Base-by-base conservation (phyloP, 1,140 invertebrate genomes). In the Philotrypesis tridentata region DNA sequence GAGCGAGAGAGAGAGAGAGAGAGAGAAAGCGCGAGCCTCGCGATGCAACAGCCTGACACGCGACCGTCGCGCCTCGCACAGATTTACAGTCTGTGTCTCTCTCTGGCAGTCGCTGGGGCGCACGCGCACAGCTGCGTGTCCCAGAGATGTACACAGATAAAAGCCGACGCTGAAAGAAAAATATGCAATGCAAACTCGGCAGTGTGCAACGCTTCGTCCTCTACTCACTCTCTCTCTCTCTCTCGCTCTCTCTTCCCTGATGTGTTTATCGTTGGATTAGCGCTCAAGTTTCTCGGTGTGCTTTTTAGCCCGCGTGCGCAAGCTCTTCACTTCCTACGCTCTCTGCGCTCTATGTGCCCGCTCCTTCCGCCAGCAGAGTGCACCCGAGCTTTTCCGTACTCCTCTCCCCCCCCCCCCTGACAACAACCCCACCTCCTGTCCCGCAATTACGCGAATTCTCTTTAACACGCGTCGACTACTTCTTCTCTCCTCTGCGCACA, bases 191-290 rank as follows among this genome's bases (percentile, higher is more conserved):
- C 67, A 83, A 85, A 83, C 63, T 55, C 12, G n/a, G 61, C 27
- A n/a, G 60, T 37, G 27, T 31, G 33, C 68, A 8, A 14, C 12
- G 21, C 48, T n/a, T 55, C 14, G 37, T 23, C 27, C 23, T 14
- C 27, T n/a, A n/a, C n/a, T n/a, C n/a, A n/a, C n/a, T n/a, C n/a
- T n/a, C n/a, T n/a, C n/a, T n/a, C n/a, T n/a, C n/a, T n/a, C n/a
- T n/a, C n/a, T n/a, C n/a, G n/a, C n/a, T n/a, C n/a, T n/a, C n/a
- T n/a, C n/a, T n/a, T n/a, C 27, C 33, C 82, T 78, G 83, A 85
- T 80, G 83, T 85, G 82, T 84, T 85, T 85, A 83, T 82, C 82
- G 85, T 84, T 82, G 80, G 83, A 85, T 85, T 85, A 85, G 85
- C 77, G 76, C 73, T 84, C 25, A 71, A 78, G 82, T 79, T 83